Evolutionary conservation across 1,140 invertebrate species (phyloP).

Genomic region (Drosophila repletoides): DNA sequence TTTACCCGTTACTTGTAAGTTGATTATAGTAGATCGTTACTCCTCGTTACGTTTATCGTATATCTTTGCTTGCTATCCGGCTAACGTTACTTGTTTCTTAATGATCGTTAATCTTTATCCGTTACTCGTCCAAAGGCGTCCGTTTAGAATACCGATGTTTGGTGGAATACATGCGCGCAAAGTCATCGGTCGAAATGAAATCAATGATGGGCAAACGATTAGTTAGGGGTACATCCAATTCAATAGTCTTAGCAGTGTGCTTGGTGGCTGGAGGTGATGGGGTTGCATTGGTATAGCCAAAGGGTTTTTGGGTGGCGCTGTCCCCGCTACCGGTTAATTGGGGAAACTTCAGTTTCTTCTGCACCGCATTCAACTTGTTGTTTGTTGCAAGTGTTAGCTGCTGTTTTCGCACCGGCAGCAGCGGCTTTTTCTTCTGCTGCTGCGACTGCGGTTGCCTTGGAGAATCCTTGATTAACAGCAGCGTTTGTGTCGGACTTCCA

Average conservation of each 20-base stretch:
- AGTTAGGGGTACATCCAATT: conserved; percentile 44
- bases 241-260: background rate
- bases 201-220: conserved; percentile 62
- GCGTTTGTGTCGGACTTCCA: too few relatives aligned
- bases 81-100: background rate
- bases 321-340: too few relatives aligned
- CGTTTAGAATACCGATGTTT: background rate
- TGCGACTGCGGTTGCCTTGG: background rate
- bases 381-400: background rate
- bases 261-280: background rate
- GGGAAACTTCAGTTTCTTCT: too few relatives aligned
- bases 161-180: conserved; percentile 26
- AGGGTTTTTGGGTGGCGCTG: too few relatives aligned
- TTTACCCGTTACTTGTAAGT: background rate
- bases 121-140: background rate
- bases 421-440: background rate
- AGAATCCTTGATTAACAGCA: too few relatives aligned
- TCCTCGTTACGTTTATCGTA: background rate
- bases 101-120: background rate
- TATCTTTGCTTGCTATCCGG: background rate
- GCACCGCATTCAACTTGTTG: too few relatives aligned
- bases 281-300: background rate
- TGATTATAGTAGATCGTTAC: too few relatives aligned
- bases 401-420: background rate
- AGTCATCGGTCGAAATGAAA: conserved; percentile 62